phyloP scores from a whole-genome alignment of 2,888 invertebrate genomes.

The Chloromyia formosa region DNA sequence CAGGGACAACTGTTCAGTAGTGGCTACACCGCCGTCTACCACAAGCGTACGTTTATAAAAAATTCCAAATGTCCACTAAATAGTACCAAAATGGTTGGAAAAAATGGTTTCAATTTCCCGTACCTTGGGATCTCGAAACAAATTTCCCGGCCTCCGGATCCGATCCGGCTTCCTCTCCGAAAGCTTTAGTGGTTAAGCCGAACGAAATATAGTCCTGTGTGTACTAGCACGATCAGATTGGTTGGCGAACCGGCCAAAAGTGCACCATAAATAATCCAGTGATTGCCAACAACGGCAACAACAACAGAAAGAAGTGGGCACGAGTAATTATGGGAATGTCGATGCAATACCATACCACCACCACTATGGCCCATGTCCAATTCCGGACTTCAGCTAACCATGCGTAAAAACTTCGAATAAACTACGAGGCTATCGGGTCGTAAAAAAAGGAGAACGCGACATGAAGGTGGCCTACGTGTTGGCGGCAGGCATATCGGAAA shows the following conservation, averaged over 20 bases:
- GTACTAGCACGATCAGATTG: constrained; percentile 5
- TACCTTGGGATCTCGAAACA: background rate
- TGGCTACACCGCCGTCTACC: background rate
- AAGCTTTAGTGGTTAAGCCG: constrained; percentile 29
- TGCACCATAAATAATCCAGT: constrained; percentile 40
- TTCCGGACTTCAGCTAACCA: constrained; percentile 6
- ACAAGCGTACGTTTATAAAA: background rate
- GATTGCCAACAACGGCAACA: background rate
- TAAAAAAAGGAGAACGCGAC: background rate
- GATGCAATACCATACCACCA: background rate
- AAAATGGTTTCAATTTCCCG: constrained; percentile 14
- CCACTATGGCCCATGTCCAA: constrained; percentile 23
- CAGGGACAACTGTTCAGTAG: background rate
- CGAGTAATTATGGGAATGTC: background rate
- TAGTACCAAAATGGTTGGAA: constrained; percentile 31
- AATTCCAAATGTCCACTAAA: constrained; percentile 16
- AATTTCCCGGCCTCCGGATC: no score
- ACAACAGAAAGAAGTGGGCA: no score
- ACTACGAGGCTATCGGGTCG: background rate
- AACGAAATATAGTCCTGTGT: constrained; percentile 16
- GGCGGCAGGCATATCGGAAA: background rate
- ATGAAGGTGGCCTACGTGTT: background rate
- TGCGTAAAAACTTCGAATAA: constrained; percentile 21
- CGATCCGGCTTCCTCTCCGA: background rate
- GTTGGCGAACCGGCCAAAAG: background rate